A percentile compares a stretch with the other conserved stretches of the same genome.
Evolutionary conservation across 2,797 vertebrate genomes (phyloP).

Genomic region (Gallinago solitaria): DNA sequence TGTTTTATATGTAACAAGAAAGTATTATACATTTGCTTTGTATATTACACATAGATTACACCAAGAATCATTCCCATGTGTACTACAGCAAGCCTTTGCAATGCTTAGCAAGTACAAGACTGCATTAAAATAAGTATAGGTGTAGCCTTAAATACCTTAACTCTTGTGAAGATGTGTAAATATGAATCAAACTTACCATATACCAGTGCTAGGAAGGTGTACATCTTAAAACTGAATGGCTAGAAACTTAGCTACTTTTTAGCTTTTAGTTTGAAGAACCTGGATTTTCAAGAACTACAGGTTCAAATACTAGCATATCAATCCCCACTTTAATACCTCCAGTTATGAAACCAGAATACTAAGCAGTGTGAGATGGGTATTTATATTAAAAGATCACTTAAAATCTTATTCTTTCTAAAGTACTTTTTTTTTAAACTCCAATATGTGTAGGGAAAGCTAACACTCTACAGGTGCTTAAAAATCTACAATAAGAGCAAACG

Average conservation of each 20-base stretch:
- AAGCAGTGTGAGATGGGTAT: not conserved
- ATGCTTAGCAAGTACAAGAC: not conserved
- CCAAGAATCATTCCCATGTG: not conserved
- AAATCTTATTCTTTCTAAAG: not conserved
- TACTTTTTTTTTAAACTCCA: not conserved
- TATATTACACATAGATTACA: not conserved
- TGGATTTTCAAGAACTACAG: not conserved
- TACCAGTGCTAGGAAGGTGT: not conserved
- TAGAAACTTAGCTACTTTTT: not conserved
- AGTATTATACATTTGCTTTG: not conserved
- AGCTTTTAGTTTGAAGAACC: not conserved
- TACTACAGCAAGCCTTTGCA: not conserved
- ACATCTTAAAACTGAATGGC: not conserved
- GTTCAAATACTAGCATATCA: not conserved
- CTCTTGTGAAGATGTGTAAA: not conserved
- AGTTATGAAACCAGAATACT: not conserved
- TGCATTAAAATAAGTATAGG: not conserved
- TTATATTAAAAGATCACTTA: not conserved
- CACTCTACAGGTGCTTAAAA: not conserved
- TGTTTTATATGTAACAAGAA: not conserved
- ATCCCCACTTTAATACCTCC: not conserved
- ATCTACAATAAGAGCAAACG: not conserved
- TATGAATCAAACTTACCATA: not conserved
- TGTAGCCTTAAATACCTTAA: not conserved
- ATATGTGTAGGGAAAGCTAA: not conserved